These are phyloP conservation scores for Hesperia comma DNA, from an alignment of 2,888 invertebrate species.

Conservation along the genomic window DNA sequence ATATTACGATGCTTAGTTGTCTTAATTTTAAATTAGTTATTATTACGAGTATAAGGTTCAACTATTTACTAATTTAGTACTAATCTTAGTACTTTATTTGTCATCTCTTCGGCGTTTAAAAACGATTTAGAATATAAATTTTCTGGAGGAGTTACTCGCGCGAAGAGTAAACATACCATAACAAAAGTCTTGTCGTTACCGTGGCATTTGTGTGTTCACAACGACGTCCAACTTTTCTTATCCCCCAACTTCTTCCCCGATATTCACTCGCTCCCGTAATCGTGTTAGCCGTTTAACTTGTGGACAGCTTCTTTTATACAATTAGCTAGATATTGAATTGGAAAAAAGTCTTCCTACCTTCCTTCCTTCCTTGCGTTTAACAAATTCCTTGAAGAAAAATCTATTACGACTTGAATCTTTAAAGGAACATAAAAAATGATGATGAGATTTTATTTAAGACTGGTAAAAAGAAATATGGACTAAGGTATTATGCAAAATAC, in stretches of 20 bases:
- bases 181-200: constrained; percentile 29
- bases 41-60: too few species aligned
- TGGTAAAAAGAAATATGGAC: constrained; percentile 23
- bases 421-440: constrained; percentile 25
- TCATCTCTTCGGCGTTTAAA: neutral
- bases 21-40: too few species aligned
- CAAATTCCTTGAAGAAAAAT: constrained; percentile 40
- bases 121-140: constrained; percentile 22
- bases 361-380: constrained; percentile 42
- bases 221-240: constrained; percentile 52
- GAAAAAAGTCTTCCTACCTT: constrained; percentile 49
- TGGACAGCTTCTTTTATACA: constrained; percentile 72
- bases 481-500: constrained; percentile 32
- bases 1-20: too few species aligned
- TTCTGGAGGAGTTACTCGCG: constrained; percentile 22
- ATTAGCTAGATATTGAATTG: constrained; percentile 70
- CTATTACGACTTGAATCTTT: constrained; percentile 26
- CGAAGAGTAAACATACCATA: constrained; percentile 31
- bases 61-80: too few species aligned
- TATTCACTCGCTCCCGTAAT: constrained; percentile 73
- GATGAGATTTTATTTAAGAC: constrained; percentile 16
- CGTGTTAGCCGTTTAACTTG: constrained; percentile 72
- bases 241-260: constrained; percentile 54
- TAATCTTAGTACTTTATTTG: too few species aligned
- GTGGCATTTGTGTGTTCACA: constrained; percentile 27